Base-by-base conservation (phyloP, 2,113 vertebrate genomes). In the Plotosus lineatus region DNA sequence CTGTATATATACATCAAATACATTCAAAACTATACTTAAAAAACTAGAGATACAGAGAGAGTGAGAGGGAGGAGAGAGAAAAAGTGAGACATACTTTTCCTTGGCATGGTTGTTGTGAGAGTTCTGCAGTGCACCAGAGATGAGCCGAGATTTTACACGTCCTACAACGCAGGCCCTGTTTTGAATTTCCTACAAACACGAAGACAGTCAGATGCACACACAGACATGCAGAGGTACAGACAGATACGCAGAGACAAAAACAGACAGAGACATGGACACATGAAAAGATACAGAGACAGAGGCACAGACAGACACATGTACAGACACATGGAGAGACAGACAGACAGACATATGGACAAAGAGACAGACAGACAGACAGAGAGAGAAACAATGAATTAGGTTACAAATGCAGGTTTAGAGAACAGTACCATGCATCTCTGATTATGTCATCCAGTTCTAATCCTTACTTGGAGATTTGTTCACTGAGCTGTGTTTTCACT, bases 51-150 rank as follows among this genome's bases (percentile, higher is more conserved):
- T 3, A 38, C 12, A 38, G n/a, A 36, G 2, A 48, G 36, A 68
- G 6, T 40, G 36, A 66, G 19, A 42, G 63, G 6, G 4, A 11
- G 10, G 10, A 33, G 17, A 14, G 12, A 46, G 7, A 23, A 36
- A 48, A 33, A 48, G 5, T 17, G 9, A 72, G 40, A 40, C 77
- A 11, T 77, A 90, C 93, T 92, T 96, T 97, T 74, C 95, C 95
- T 0, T 94, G 90, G 84, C 96, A 97, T 26, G 89, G 92, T 87
- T 96, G 95, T 88, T 93, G 95, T 11, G 96, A 96, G 26, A 96
- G 91, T 71, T 96, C 95, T 44, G 96, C 95, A 0, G 95, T 95
- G 88, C 96, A 97, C 95, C 95, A 96, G 83, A 97, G 93, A 89
- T 97, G 96, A 87, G 95, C 95, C 0, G 95, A 94, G 79, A 94